Percentiles rank a stretch among this genome's conserved stretches.
phyloP scores from a whole-genome alignment of 1,140 invertebrate species.

The Drosophila gunungcola region DNA sequence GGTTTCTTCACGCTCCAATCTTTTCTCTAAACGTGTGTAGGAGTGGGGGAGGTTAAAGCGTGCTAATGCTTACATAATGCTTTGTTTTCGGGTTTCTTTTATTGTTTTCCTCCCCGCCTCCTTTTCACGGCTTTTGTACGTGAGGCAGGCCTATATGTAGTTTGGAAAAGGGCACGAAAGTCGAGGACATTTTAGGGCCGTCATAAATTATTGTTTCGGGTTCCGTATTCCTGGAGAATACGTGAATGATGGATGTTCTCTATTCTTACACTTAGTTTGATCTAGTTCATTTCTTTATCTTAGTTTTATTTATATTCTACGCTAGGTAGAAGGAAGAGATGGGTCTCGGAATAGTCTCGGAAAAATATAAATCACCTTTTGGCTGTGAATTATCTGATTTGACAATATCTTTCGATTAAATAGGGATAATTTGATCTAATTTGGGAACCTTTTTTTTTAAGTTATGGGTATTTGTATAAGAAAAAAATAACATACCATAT shows the following conservation, averaged over 20 bases:
- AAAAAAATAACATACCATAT: no score
- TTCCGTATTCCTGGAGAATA: constrained; percentile 6
- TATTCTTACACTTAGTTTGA: constrained; percentile 7
- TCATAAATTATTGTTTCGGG: constrained; percentile 39
- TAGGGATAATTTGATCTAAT: constrained; percentile 33
- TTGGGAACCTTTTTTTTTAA: not conserved
- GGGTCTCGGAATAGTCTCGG: not conserved
- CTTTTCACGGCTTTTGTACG: constrained; percentile 32
- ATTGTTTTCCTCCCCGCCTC: constrained; percentile 16
- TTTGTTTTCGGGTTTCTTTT: constrained; percentile 39
- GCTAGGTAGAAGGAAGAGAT: constrained; percentile 4
- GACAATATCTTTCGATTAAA: constrained; percentile 20
- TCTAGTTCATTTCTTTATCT: constrained; percentile 10
- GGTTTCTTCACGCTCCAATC: constrained; percentile 62
- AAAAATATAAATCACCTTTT: constrained; percentile 26
- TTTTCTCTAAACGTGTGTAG: constrained; percentile 22
- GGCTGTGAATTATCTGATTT: constrained; percentile 3
- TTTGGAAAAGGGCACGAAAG: constrained; percentile 10
- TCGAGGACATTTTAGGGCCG: constrained; percentile 37
- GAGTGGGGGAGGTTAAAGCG: constrained; percentile 55
- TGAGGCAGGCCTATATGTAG: constrained; percentile 26
- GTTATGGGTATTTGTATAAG: no score
- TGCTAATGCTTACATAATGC: constrained; percentile 75
- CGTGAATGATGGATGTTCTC: constrained; percentile 9
- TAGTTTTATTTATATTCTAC: constrained; percentile 12